A percentile compares a stretch with the other conserved stretches of the same genome.
These are phyloP conservation scores for Cyphomyrus discorhynchus DNA, from an alignment of 2,113 vertebrate genomes.

Conservation along the genomic window DNA sequence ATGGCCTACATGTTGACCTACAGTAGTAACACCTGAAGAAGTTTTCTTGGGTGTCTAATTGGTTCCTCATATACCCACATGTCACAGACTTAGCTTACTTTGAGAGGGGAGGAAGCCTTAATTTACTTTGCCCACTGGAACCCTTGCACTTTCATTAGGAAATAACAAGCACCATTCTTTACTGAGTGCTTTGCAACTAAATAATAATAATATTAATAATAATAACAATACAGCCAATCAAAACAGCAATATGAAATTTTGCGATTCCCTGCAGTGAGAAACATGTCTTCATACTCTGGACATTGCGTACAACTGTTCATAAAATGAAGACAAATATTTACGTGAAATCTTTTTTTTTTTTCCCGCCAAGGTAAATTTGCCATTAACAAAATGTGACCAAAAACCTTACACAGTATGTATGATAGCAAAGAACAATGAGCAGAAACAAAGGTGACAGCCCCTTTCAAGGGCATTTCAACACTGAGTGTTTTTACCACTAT, in stretches of 20 bases:
- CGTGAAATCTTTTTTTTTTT: slow-evolving; percentile 35
- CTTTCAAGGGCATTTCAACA: slow-evolving; percentile 62
- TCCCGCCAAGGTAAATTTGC: slow-evolving; percentile 39
- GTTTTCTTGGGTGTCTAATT: slow-evolving; percentile 3
- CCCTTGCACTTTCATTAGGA: slow-evolving; percentile 36
- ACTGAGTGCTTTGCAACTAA: slow-evolving; percentile 36
- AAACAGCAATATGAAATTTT: slow-evolving; percentile 11
- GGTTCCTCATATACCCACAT: slow-evolving; percentile 20
- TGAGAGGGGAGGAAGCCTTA: slow-evolving; percentile 25
- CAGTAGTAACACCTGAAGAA: slow-evolving; percentile 14
- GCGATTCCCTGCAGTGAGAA: slow-evolving; percentile 18
- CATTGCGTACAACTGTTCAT: slow-evolving; percentile 18
- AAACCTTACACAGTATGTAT: slow-evolving; percentile 48
- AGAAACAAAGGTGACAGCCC: slow-evolving; percentile 56
- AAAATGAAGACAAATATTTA: slow-evolving; percentile 34
- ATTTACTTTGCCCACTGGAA: slow-evolving; percentile 42
- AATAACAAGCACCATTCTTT: slow-evolving; percentile 43
- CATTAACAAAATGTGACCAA: slow-evolving; percentile 34
- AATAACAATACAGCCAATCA: slow-evolving; percentile 27
- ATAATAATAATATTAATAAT: slow-evolving; percentile 28
- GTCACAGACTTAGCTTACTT: slow-evolving; percentile 7
- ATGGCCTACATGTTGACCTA: slow-evolving; percentile 4
- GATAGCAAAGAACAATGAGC: slow-evolving; percentile 63
- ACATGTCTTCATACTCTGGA: background rate
- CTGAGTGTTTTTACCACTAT: slow-evolving; percentile 71